Base-by-base conservation (phyloP, 2,113 vertebrate genomes). In the Redunca redunca region DNA sequence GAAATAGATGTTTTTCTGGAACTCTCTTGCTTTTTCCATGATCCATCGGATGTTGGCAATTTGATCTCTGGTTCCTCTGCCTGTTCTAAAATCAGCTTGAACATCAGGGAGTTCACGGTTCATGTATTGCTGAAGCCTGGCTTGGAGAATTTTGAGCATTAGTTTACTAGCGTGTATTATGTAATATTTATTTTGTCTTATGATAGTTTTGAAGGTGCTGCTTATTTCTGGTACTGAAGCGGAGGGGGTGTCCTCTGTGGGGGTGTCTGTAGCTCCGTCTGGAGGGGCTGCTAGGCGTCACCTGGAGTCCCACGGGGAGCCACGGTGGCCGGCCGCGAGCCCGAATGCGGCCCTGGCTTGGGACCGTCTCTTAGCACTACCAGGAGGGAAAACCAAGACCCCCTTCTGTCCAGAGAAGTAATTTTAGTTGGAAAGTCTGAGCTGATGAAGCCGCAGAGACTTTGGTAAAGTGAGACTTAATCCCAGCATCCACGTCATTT, bases 321-420 rank as follows among this genome's bases (percentile, higher is more conserved):
- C 2, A 0, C 6, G 2, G 2, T 16, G 36, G 30, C 13, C 8
- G 14, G 43, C 5, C 2, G 0, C 5, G 8, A 36, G 60, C 74
- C 58, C 0, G 25, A 1, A 21, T 23, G 7, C 15, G 0, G 13
- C 11, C 36, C 15, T 19, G 48, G 16, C 28, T 25, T 10, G 46
- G 50, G 16, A 30, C 30, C 25, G 6, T 21, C 26, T 43, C n/a
- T 43, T 10, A 23, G 33, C 9, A 43, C 7, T 16, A 8, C 81
- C 53, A 5, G 33, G 53, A 88, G 6, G 10, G 30, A 11, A 8
- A 25, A 9, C 33, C 25, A 11, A 23, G 55, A 57, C 19, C 19
- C 26, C 43, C n/a, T 43, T 86, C 46, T 46, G 40, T n/a, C 64
- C 10, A 52, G 53, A 88, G 74, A 90, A 43, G 5, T 40, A 4